Percentiles rank a stretch among this genome's conserved stretches.
Evolutionary conservation across 2,888 invertebrate genomes (phyloP).

Genomic region (Phania funesta): DNA sequence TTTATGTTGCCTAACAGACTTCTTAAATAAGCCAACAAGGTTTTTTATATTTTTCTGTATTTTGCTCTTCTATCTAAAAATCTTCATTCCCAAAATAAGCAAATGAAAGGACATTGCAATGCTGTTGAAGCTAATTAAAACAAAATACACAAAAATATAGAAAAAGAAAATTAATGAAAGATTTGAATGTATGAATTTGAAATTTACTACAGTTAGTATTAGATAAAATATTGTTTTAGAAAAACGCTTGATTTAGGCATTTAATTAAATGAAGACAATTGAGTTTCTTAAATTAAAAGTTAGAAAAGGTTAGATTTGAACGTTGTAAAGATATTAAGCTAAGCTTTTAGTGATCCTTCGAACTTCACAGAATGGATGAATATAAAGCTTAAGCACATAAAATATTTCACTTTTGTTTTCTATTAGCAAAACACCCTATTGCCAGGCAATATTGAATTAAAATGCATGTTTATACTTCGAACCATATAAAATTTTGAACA

Average conservation of each 20-base stretch:
- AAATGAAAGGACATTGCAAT: conserved; percentile 52
- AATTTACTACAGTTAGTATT: background rate
- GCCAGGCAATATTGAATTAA: background rate
- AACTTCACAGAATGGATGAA: no score
- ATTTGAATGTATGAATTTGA: background rate
- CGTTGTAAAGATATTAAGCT: no score
- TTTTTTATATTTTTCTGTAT: background rate
- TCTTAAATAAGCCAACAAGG: conserved; percentile 3
- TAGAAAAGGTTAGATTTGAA: no score
- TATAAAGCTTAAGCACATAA: no score
- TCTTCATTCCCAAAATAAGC: conserved; percentile 56
- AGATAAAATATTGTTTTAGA: background rate
- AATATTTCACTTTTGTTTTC: no score
- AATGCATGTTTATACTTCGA: background rate
- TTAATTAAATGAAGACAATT: no score
- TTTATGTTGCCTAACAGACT: conserved; percentile 27
- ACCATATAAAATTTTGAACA: background rate
- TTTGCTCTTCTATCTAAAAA: background rate
- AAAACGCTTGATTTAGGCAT: no score
- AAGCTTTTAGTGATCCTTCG: no score
- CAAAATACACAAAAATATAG: background rate
- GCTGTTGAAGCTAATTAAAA: conserved; percentile 16
- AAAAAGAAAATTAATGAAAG: background rate
- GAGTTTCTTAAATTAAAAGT: no score
- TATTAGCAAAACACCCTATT: no score